phyloP scores from a whole-genome alignment of 2,113 vertebrate genomes.

The Corydoras maculifer region DNA sequence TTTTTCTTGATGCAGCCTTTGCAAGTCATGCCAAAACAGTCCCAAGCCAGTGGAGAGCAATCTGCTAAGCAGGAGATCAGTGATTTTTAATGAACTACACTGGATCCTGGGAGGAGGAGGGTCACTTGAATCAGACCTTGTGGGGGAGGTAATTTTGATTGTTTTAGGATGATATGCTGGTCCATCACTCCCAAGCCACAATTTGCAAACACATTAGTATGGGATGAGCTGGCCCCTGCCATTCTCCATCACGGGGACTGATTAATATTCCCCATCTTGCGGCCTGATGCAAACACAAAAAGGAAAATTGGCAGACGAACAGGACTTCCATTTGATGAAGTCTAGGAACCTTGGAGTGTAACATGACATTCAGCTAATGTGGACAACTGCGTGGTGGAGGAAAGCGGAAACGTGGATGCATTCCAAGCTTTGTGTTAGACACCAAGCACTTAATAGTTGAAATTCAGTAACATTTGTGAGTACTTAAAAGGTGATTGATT shows the following conservation, averaged over 20 bases:
- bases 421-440: background rate
- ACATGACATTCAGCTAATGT: slow-evolving; percentile 38
- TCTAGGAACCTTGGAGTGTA: slow-evolving; percentile 23
- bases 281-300: slow-evolving; percentile 32
- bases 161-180: slow-evolving; percentile 3
- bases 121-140: slow-evolving; percentile 5
- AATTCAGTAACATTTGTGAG: background rate
- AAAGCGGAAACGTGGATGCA: background rate
- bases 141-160: slow-evolving; percentile 22
- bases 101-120: background rate
- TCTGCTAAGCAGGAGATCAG: slow-evolving; percentile 55
- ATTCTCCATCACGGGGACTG: slow-evolving; percentile 16
- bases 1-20: slow-evolving; percentile 36
- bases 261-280: slow-evolving; percentile 29
- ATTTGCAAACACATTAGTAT: slow-evolving; percentile 30
- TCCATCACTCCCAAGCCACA: slow-evolving; percentile 15
- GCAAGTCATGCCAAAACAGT: slow-evolving; percentile 44
- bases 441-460: background rate
- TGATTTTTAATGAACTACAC: slow-evolving; percentile 50
- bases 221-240: slow-evolving; percentile 12
- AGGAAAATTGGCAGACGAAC: slow-evolving; percentile 32
- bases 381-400: slow-evolving; percentile 11
- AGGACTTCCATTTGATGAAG: slow-evolving; percentile 32
- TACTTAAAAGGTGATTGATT: background rate
- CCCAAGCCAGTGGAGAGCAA: slow-evolving; percentile 44